Base-by-base conservation (phyloP, 2,888 invertebrate genomes). In the Melolontha melolontha region DNA sequence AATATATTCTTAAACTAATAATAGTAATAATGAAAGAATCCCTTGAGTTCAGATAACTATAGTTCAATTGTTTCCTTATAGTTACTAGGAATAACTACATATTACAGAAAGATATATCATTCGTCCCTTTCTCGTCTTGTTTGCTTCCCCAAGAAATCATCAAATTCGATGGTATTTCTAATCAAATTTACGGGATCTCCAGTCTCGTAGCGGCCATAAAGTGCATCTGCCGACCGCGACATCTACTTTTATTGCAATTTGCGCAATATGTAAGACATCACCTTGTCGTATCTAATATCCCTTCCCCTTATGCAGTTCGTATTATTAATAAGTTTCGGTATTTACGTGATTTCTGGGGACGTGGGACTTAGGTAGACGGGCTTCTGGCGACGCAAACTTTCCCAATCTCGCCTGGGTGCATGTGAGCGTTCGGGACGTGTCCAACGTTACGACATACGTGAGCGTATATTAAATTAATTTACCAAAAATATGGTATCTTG, bases 181-280 rank as follows among this genome's bases (percentile, higher is more conserved):
- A 70, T 70, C 70, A 66, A 68, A 68, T 70, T 70, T 64, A 42
- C 70, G 66, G 47, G 59, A 47, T 62, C 14, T 14, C 14, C 59
- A 44, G 47, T 62, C 47, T 62, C 59, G 65, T 68, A 55, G 54
- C 68, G 64, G 71, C 72, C 71, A 74, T 74, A 74, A 75, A 74
- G 63, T 70, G 70, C 76, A 74, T 74, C 74, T 73, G 75, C 70
- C 67, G 72, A 70, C 67, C 59, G 68, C 64, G 70, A 69, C 70
- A 67, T 70, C 71, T 63, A 72, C 70, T 73, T 72, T 73, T 75
- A 75, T 75, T 74, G 71, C 69, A 67, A 74, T 71, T 66, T 74
- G 70, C 70, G 70, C 73, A 71, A 75, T 76, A 73, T 75, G 75
- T 75, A 74, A 72, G 74, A 74, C 73, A 75, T 62, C 59, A 62